Conservation (phyloP, 2,797 vertebrate genomes). For the Bryconaethiops microstoma region DNA sequence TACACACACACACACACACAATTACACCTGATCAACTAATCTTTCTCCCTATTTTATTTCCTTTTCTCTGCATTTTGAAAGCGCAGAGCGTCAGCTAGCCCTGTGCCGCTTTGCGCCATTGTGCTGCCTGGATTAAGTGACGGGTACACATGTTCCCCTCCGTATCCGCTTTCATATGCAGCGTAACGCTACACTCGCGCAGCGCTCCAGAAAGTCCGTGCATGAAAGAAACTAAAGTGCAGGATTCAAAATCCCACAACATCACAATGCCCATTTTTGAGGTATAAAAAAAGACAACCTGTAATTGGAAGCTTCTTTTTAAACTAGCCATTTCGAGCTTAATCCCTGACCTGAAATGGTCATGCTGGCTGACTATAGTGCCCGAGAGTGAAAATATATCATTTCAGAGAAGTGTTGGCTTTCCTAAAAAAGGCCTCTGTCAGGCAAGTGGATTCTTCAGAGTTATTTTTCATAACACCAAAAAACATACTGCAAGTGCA, state of each 20-base stretch:
- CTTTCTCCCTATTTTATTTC: constrained; percentile 7
- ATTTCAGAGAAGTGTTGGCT: constrained; percentile 9
- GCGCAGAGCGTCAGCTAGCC: background rate
- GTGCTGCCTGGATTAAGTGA: constrained; percentile 42
- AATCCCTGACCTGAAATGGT: constrained; percentile 35
- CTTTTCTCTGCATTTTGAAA: constrained; percentile 1
- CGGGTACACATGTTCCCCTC: constrained; percentile 42
- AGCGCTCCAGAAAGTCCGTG: constrained; percentile 29
- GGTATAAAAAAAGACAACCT: constrained; percentile 33
- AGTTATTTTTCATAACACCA: background rate
- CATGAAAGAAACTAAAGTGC: constrained; percentile 44
- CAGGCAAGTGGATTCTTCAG: background rate
- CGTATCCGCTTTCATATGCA: constrained; percentile 49
- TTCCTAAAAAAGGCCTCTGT: background rate
- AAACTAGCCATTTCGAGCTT: constrained; percentile 40
- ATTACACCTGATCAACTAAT: constrained; percentile 62
- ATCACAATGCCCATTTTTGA: constrained; percentile 42
- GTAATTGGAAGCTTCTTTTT: constrained; percentile 41
- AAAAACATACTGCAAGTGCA: background rate
- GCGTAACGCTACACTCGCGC: constrained; percentile 43
- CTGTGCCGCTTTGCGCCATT: constrained; percentile 36
- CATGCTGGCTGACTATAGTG: constrained; percentile 15
- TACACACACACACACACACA: constrained; percentile 33
- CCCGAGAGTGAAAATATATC: background rate
- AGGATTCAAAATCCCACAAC: constrained; percentile 46